Evolutionary conservation across 1,140 invertebrate genomes (phyloP).

Genomic region (Luehdorfia chinensis): DNA sequence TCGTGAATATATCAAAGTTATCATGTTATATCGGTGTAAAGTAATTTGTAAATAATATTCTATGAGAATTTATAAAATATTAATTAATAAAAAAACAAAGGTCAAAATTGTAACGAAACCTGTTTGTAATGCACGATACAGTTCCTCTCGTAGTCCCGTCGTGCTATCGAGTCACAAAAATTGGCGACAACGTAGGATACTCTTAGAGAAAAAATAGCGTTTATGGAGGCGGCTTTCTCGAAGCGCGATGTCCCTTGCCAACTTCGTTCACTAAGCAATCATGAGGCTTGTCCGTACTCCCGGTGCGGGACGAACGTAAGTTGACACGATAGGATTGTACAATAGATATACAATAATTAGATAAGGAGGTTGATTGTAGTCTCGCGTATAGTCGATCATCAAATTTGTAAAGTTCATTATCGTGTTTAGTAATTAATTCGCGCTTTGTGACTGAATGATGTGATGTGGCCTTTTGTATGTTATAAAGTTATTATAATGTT

Average conservation of each 20-base stretch:
- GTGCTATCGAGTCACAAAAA: constrained; percentile 58
- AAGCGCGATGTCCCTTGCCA: constrained; percentile 36
- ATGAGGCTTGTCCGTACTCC: constrained; percentile 39
- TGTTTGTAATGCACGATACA: constrained; percentile 68
- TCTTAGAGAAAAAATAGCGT: constrained; percentile 29
- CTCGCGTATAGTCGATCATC: constrained; percentile 26
- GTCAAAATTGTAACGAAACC: constrained; percentile 66
- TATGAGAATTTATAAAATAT: constrained; percentile 40
- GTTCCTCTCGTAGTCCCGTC: constrained; percentile 70
- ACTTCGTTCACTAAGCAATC: constrained; percentile 36
- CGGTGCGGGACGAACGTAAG: constrained; percentile 29
- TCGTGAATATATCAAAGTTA: constrained; percentile 40
- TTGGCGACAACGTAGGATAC: constrained; percentile 44
- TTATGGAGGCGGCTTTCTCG: constrained; percentile 49
- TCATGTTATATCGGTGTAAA: constrained; percentile 40
- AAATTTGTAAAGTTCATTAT: constrained; percentile 40
- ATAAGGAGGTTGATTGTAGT: constrained; percentile 31
- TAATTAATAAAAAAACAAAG: constrained; percentile 41
- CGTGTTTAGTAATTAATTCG: constrained; percentile 32
- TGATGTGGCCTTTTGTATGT: constrained; percentile 75
- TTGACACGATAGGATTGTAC: constrained; percentile 50
- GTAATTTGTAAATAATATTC: constrained; percentile 54
- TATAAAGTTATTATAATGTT: constrained; percentile 52
- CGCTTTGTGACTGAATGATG: constrained; percentile 76
- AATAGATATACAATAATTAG: constrained; percentile 61